phyloP scores from a whole-genome alignment of 2,797 vertebrate species.

The Siniperca scherzeri region DNA sequence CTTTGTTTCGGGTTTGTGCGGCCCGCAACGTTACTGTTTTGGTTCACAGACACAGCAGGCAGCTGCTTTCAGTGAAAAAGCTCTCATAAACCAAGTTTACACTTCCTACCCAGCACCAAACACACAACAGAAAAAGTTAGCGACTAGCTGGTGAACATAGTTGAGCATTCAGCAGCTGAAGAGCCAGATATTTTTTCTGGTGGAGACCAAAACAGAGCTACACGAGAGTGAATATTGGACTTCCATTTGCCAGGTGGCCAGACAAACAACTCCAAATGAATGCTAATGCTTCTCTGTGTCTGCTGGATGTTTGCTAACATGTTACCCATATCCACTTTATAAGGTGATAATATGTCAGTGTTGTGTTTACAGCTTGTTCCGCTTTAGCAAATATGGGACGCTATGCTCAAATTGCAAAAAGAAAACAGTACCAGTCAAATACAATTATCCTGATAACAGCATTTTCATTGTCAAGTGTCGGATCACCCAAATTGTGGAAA shows the following conservation, averaged over 20 bases:
- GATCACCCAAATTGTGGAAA: not conserved
- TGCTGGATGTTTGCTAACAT: not conserved
- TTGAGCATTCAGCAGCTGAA: not conserved
- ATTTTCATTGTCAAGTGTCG: not conserved
- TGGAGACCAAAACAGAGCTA: conserved; percentile 6
- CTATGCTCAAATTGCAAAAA: not conserved
- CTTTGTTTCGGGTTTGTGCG: not conserved
- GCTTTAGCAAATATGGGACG: too few relatives aligned
- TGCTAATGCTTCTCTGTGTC: not conserved
- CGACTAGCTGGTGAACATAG: not conserved
- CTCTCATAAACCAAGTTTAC: not conserved
- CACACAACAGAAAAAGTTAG: not conserved
- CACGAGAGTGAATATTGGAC: not conserved
- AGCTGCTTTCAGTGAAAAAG: not conserved
- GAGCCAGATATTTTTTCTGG: not conserved
- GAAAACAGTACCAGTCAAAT: not conserved
- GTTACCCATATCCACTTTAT: not conserved
- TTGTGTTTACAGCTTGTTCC: not conserved
- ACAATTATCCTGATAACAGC: not conserved
- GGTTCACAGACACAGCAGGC: not conserved
- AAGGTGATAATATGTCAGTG: too few relatives aligned
- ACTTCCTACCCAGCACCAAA: not conserved
- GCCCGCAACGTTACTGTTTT: not conserved
- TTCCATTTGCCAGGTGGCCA: not conserved
- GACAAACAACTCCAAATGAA: not conserved